Evolutionary conservation across 2,888 invertebrate genomes (phyloP), one percentile per base, ranked within the genome.

Genomic region (Heliconius sara): DNA sequence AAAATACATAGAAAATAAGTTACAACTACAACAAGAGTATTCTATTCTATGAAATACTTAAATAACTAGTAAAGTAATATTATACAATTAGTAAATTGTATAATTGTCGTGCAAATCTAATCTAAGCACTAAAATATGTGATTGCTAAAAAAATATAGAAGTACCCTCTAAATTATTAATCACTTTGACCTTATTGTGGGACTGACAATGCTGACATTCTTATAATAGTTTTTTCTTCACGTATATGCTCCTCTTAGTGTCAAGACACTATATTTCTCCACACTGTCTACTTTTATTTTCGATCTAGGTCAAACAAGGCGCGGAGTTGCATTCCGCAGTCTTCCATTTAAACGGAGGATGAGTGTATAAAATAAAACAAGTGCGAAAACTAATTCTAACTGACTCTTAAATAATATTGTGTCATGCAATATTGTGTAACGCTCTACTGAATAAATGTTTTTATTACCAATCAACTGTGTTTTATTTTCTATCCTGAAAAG

Each of bases 391-490:
- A 67, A 34, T 3, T 30, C 0, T n/a, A 60, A 60, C 3, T 60
- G n/a, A n/a, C 60, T 60, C n/a, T 60, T 9, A n/a, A n/a, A 2
- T 60, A 60, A 12, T 60, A 60, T 22, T 65, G 25, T 25, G 22
- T 68, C 68, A 39, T 68, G 68, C 68, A 68, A 68, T 68, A 34
- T 4, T n/a, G n/a, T 39, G 68, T 39, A 13, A 68, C n/a, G 68
- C 22, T 39, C 68, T 39, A 68, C 22, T 68, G 68, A 68, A n/a
- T 68, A 67, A 22, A 34, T 68, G 9, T 68, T n/a, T 67, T 39
- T 39, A 68, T 68, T 68, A 68, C 68, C 68, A 68, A n/a, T 68
- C 68, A n/a, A 2, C n/a, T n/a, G 19, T 34, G 22, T 34, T 34
- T 19, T 67, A 27, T 27, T 68, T 60, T 60, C 60, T 60, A 60